Base-by-base conservation (phyloP, 2,888 invertebrate species). In the Ormyrus pomaceus region DNA sequence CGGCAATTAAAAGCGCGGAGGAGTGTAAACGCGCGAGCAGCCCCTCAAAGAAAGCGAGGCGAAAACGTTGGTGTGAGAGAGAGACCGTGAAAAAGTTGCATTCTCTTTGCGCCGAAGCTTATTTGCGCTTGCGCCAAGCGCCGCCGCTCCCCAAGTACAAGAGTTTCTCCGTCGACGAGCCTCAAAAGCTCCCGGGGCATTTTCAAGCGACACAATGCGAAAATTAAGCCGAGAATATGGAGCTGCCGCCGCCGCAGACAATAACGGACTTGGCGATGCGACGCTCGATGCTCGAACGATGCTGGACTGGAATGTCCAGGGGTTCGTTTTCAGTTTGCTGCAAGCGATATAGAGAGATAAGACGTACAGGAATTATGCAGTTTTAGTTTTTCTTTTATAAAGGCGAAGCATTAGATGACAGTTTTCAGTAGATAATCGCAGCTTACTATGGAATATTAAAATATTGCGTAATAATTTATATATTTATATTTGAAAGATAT, bases 1-100 rank as follows among this genome's bases (percentile, higher is more conserved):
- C 68, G 64, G 73, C 73, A 80, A 77, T 80, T 80, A 80, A 72
- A 76, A 80, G 56, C 56, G 50, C 56, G 61, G 50, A 71, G 55
- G 74, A 61, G 65, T 11, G 58, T 73, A 62, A 73, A 62, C 61
- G 68, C 55, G 8, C 51, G 13, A 10, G 51, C 45, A 46, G 19
- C 4, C 11, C 59, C 9, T 11, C 46, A n/a, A 9, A 68, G 58
- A 6, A 8, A 46, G 50, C 13, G 51, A 8, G 1, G 34, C 6
- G 50, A 45, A 11, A 48, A 34, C 34, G 34, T 34, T 34, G 34
- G 34, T 34, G 34, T 34, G 13, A 68, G 5, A 61, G n/a, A 46
- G 10, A 34, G 6, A 11, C 11, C 10, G 19, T 7, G 45, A 69
- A 73, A 73, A 48, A 45, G 68, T 68, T 64, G 69, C 48, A 74